These are phyloP conservation scores for Idaea aversata DNA, from an alignment of 2,888 invertebrate genomes.

Conservation along the genomic window DNA sequence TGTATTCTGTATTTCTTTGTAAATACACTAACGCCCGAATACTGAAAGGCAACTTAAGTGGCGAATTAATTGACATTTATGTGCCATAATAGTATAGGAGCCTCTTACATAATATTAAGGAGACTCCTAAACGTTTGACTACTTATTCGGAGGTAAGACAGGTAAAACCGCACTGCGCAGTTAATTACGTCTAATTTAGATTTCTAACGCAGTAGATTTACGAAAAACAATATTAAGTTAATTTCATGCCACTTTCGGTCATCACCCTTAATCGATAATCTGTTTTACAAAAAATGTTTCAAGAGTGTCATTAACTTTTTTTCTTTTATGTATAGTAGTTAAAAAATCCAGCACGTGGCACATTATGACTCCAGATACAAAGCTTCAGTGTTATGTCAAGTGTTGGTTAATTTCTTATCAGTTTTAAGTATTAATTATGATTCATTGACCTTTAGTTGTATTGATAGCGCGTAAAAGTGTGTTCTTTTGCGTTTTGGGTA, in stretches of 20 bases:
- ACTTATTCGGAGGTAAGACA: no score
- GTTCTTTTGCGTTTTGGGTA: neutral
- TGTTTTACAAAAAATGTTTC: neutral
- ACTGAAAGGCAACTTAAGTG: no score
- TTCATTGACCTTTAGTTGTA: neutral
- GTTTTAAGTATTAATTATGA: constrained; percentile 24
- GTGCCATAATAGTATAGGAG: no score
- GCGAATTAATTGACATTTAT: no score
- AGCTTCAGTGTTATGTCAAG: neutral
- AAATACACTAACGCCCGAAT: no score
- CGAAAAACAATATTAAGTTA: no score
- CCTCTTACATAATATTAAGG: no score
- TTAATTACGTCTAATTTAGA: no score
- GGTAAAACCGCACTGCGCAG: no score
- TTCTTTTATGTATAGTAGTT: neutral
- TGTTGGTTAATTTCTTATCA: neutral
- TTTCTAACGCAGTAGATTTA: no score
- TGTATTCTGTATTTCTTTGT: no score
- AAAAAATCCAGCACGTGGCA: neutral
- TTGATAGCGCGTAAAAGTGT: neutral
- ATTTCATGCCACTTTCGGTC: neutral
- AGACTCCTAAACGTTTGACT: no score
- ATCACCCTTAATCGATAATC: neutral
- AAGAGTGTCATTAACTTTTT: neutral
- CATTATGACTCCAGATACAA: neutral